Evolutionary conservation across 1,140 invertebrate genomes (phyloP).

Genomic region (Aporrectodea caliginosa): DNA sequence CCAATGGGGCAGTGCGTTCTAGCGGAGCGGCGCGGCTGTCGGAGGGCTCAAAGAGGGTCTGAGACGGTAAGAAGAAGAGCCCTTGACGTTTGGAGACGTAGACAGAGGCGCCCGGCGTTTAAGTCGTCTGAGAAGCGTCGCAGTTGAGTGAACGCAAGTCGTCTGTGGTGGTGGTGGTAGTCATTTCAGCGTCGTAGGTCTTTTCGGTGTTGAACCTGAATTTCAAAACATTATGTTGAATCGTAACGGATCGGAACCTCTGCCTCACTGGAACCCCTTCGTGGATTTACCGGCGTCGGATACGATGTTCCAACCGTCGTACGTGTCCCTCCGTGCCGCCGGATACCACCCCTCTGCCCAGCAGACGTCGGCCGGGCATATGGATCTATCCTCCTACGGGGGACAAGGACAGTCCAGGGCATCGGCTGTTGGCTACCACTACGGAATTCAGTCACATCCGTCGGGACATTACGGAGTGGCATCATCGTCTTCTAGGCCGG

Average conservation of each 20-base stretch:
- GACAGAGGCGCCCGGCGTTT: too few species aligned
- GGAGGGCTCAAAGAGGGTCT: too few species aligned
- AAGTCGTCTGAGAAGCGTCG: too few species aligned
- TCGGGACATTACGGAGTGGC: not conserved
- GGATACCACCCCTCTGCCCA: not conserved
- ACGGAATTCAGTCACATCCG: not conserved
- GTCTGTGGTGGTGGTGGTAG: too few species aligned
- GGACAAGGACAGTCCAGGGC: not conserved
- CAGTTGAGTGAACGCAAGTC: too few species aligned
- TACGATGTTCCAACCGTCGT: not conserved
- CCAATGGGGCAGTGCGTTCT: too few species aligned
- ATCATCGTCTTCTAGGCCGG: not conserved
- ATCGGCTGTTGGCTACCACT: not conserved
- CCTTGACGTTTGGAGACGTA: too few species aligned
- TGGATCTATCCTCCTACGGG: not conserved
- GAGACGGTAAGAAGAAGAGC: too few species aligned
- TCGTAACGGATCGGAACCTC: not conserved
- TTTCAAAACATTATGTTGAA: too few species aligned
- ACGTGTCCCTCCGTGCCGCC: not conserved
- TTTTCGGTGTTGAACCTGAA: too few species aligned
- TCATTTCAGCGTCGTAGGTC: too few species aligned
- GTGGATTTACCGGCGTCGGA: not conserved
- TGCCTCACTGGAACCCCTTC: not conserved
- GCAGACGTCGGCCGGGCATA: not conserved
- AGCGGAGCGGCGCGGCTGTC: too few species aligned